Base-by-base conservation (phyloP, 1,140 invertebrate genomes). In the Rhagoletis zephyria region DNA sequence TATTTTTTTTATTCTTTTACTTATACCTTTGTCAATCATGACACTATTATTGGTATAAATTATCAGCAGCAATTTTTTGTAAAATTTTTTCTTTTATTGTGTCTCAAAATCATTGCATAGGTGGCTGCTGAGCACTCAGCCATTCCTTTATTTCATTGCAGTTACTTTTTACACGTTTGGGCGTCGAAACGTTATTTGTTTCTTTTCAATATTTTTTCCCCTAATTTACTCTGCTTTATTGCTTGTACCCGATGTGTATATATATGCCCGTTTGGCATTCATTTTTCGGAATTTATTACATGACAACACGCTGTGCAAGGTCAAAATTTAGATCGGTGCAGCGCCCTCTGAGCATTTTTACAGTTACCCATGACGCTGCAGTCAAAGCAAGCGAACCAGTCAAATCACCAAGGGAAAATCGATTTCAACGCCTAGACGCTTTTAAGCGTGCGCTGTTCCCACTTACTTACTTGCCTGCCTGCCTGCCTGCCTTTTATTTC, bases 211-310 rank as follows among this genome's bases (percentile, higher is more conserved):
- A 45, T 67, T 67, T 67, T 42, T 67, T 9, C 45, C 16, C 9
- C 74, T 19, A 81, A 81, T 81, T 81, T 81, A 51, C 45, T 81
- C 45, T 30, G 48, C 48, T 56, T 81, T 81, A 81, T 81, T 81
- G 10, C 45, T 56, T 81, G 4, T 56, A 81, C 10, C 16, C n/a
- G 1, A 30, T 56, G 51, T n/a, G 5, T 51, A 48, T 16, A 4
- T 7, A 42, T 74, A 16, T 81, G 64, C 0, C n/a, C 0, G 19
- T n/a, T 81, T 81, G 74, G 74, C 74, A 81, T 81, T 81, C 74
- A 81, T 81, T 81, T 81, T 81, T 81, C 74, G 74, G 74, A 81
- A 81, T 81, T 81, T 81, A 81, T 81, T 81, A 81, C 48, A 81
- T n/a, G 74, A 81, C 74, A 81, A 81, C 74, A 81, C 48, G 74